Base-by-base conservation (phyloP, 2,797 vertebrate species). In the Sibirionetta formosa region DNA sequence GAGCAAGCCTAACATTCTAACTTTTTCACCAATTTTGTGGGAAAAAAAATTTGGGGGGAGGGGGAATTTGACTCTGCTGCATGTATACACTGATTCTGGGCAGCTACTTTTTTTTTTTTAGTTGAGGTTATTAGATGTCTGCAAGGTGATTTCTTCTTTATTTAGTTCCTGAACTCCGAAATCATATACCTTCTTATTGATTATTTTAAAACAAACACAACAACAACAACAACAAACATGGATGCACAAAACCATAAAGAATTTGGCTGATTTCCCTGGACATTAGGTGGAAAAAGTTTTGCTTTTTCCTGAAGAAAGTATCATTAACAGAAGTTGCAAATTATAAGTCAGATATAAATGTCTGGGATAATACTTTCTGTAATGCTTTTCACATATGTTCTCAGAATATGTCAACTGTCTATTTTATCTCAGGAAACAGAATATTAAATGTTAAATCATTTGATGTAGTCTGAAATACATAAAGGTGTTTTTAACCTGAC, bases 71-170 rank as follows among this genome's bases (percentile, higher is more conserved):
- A 57, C 46, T 66, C 36, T 78, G 9, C 11, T 36, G 19, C 23
- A 68, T 68, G n/a, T 50, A 50, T 58, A n/a, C 80, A 29, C 33
- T 78, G 48, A 26, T 82, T 68, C 63, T 70, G 65, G 63, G 48
- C 73, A 75, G 38, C 42, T 56, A 13, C 20, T 7, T 57, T 71
- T 94, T 94, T 40, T 38, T 42, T 44, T 75, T 14, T 51, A 77
- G 53, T 9, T 42, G 26, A 78, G 8, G 9, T n/a, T 29, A 61
- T 46, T 0, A 0, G 13, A 3, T 72, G 35, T 38, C 51, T 2
- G 6, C 35, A 44, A 91, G 53, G n/a, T 46, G 15, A 4, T 72
- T 79, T 68, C 50, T 85, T 77, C 33, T 88, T 76, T 63, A 73
- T 85, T 76, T 63, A 73, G 56, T 58, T 50, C 35, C 5, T 61